Percentiles rank a stretch among this genome's conserved stretches.
Conservation (phyloP, 2,888 invertebrate genomes). For the Eristalis tenax region DNA sequence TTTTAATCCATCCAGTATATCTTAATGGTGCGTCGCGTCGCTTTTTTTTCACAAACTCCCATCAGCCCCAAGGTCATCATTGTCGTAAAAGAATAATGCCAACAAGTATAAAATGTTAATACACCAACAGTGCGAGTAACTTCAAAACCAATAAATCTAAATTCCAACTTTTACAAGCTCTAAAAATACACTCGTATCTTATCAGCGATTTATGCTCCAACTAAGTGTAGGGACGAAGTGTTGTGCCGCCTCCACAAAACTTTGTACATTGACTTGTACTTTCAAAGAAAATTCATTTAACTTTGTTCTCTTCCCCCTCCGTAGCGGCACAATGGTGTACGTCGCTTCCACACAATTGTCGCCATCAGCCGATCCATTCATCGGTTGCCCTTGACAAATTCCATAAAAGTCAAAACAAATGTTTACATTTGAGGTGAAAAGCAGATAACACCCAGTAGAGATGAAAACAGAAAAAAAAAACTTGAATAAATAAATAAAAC, state of each 20-base stretch:
- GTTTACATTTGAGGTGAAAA: conserved; percentile 11
- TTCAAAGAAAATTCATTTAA: not conserved
- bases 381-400: conserved; percentile 3
- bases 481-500: conserved; percentile 18
- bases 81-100: not conserved
- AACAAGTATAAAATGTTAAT: not conserved
- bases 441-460: not conserved
- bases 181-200: conserved; percentile 6
- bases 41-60: not conserved
- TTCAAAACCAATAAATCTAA: not conserved
- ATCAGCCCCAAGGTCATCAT: not conserved
- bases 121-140: not conserved
- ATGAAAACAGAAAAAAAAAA: not conserved
- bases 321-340: too few species aligned
- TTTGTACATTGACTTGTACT: not conserved
- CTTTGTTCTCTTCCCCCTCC: not conserved
- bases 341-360: not conserved
- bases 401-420: conserved; percentile 25
- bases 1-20: too few species aligned
- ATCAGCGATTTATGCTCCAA: not conserved
- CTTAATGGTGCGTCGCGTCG: too few species aligned
- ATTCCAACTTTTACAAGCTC: not conserved
- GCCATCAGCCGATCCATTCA: not conserved
- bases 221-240: too few species aligned
- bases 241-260: not conserved